Conservation (phyloP, 1,140 invertebrate genomes). For the Dreissena rostriformis region DNA sequence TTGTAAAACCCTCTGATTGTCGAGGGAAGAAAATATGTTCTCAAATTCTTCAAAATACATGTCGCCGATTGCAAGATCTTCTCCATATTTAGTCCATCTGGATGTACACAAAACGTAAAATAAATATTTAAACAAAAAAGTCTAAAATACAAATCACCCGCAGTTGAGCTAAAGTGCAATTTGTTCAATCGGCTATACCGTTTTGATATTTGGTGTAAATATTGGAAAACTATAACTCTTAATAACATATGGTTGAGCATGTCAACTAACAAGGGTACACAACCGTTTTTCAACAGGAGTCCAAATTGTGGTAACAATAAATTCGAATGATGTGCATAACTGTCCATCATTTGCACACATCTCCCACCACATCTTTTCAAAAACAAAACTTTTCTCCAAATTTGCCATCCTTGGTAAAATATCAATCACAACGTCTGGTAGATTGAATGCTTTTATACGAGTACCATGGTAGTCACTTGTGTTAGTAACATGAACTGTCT, state of each 20-base stretch:
- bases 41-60: neutral
- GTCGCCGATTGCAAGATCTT: neutral
- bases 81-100: neutral
- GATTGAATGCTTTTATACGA: neutral
- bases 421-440: neutral
- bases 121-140: no score
- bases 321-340: neutral
- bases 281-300: neutral
- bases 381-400: slow-evolving; percentile 2
- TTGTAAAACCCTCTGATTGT: neutral
- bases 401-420: neutral
- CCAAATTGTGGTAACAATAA: slow-evolving; percentile 8
- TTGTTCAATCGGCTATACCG: neutral
- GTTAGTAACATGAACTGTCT: neutral
- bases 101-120: no score
- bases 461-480: neutral
- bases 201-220: neutral
- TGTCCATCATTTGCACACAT: neutral
- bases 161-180: no score
- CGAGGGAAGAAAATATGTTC: neutral
- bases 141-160: no score
- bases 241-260: no score
- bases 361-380: slow-evolving; percentile 24
- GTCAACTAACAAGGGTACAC: no score
- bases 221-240: no score